Base-by-base conservation (phyloP, 2,888 invertebrate genomes). In the Liodrosophila aerea region DNA sequence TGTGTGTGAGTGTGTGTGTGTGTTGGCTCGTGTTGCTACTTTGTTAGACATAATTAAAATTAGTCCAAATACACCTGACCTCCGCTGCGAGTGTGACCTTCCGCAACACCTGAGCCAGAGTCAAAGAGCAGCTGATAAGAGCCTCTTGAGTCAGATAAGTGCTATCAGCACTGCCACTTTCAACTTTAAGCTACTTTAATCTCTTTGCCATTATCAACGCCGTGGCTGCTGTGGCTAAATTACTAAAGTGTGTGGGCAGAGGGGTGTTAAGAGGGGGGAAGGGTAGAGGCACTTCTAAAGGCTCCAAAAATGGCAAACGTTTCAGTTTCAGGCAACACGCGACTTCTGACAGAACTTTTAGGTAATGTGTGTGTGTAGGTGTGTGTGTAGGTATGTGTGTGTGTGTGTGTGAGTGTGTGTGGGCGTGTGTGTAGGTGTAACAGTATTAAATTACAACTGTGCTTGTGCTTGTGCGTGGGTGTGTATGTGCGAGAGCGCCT, bases 41-140 rank as follows among this genome's bases (percentile, higher is more conserved):
- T 52, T 40, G 49, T 43, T 27, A 60, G 54, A 67, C 66, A 70
- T 71, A 76, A 84, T 78, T 78, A 73, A 62, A 77, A 84, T 76
- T 67, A 63, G 61, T 51, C 52, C n/a, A 22, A 59, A 31, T 13
- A n/a, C 22, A 11, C 1, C 40, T 13, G 11, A 1, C 27, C 2
- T 7, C 8, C 1, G 4, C 27, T n/a, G 7, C 7, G 9, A 11
- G 15, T 30, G 45, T 40, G 54, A 59, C 59, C 73, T 68, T 57
- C 22, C 56, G 30, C 37, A 53, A 49, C 22, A 50, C 12, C 27
- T 31, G 9, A 46, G 47, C 4, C 39, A 15, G 18, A 15, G 39
- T 11, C 16, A 16, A 46, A 13, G 22, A 31, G 22, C 5, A 22
- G 22, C 22, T 44, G 58, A 47, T 45, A 56, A 43, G 47, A 12